These are phyloP conservation scores for Harpalus rufipes DNA, from an alignment of 2,888 invertebrate species.

Conservation along the genomic window DNA sequence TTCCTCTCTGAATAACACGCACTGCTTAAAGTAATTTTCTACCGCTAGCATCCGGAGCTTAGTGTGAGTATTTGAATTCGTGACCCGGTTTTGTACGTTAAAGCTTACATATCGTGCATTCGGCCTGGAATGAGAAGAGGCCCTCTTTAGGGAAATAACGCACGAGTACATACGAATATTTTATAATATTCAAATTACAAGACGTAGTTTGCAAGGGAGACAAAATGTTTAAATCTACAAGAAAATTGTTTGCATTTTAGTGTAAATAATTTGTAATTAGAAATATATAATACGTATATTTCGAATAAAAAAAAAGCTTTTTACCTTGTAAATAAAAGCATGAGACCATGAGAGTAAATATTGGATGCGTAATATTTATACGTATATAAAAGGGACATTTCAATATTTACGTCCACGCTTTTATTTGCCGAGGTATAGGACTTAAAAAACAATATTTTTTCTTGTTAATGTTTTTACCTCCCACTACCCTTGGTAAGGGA, in stretches of 20 bases:
- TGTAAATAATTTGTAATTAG: background rate
- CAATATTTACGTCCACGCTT: no score
- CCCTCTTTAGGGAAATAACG: slow-evolving; percentile 11
- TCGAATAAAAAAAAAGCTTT: no score
- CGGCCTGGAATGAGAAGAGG: background rate
- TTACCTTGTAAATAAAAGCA: no score
- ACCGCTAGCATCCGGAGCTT: slow-evolving; percentile 8
- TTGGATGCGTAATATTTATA: no score
- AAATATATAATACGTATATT: no score
- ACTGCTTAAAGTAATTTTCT: slow-evolving; percentile 51
- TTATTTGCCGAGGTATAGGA: no score
- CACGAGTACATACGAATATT: background rate
- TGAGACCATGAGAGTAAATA: no score
- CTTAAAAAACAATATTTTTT: no score
- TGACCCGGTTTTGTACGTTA: slow-evolving; percentile 47
- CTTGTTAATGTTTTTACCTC: no score
- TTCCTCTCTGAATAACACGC: slow-evolving; percentile 46
- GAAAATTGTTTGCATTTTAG: background rate
- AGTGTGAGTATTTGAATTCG: slow-evolving; percentile 39
- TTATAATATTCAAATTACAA: background rate
- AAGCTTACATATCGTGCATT: slow-evolving; percentile 8
- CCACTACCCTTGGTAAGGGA: no score
- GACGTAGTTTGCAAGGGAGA: background rate
- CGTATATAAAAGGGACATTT: no score
- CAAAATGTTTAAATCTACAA: background rate